Evolutionary conservation across 2,113 vertebrate species (phyloP).

Genomic region (Beaufortia kweichowensis): DNA sequence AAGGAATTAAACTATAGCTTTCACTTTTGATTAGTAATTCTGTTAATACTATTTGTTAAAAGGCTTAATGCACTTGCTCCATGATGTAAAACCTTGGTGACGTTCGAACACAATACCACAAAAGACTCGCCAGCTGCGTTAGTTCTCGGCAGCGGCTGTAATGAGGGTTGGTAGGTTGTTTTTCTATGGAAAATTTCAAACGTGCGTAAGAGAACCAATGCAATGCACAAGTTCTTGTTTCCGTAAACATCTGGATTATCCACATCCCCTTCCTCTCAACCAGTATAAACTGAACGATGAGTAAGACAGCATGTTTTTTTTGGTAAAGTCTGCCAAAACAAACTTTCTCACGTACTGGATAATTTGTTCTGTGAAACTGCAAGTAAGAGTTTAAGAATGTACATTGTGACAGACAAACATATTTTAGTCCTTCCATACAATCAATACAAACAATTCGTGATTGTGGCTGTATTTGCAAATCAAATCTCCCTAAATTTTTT

Average conservation of each 20-base stretch:
- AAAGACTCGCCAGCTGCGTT: neutral
- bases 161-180: conserved; percentile 15
- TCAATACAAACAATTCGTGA: neutral
- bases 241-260: conserved; percentile 51
- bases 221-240: conserved; percentile 27
- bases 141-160: conserved; percentile 2
- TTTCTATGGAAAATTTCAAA: neutral
- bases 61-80: neutral
- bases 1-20: neutral
- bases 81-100: conserved; percentile 17
- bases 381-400: neutral
- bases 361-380: conserved; percentile 1
- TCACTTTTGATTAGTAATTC: neutral
- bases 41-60: neutral
- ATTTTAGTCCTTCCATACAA: conserved; percentile 20
- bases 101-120: conserved; percentile 15
- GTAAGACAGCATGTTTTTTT: conserved; percentile 14
- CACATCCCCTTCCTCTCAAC: conserved; percentile 28
- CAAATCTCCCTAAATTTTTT: too few relatives aligned
- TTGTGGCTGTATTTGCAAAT: too few relatives aligned
- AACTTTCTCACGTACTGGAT: conserved; percentile 20
- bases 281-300: conserved; percentile 45
- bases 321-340: conserved; percentile 31
- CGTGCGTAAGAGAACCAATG: conserved; percentile 11
- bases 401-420: neutral